phyloP scores from a whole-genome alignment of 1,140 invertebrate species.

The Hormaphis cornu region DNA sequence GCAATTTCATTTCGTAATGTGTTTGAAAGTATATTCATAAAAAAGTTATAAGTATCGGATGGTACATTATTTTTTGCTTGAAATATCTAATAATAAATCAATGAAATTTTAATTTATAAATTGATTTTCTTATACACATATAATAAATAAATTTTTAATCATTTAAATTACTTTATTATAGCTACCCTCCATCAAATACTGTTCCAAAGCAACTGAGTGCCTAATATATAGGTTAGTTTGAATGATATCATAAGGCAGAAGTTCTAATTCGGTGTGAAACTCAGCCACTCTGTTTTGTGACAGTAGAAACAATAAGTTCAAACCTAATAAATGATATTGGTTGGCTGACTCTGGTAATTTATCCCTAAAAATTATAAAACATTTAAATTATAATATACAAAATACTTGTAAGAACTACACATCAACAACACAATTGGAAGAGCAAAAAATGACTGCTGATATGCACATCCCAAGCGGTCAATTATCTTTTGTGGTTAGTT shows the following conservation, averaged over 20 bases:
- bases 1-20: constrained; percentile 95
- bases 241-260: constrained; percentile 85
- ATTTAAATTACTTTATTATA: constrained; percentile 78
- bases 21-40: constrained; percentile 92
- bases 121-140: not conserved
- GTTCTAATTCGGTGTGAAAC: constrained; percentile 95
- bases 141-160: not conserved
- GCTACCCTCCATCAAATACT: constrained; percentile 98
- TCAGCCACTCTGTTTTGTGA: constrained; percentile 95
- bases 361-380: constrained; percentile 46
- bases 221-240: constrained; percentile 89
- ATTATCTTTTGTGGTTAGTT: no score
- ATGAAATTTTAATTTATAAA: not conserved
- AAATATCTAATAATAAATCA: constrained; percentile 53
- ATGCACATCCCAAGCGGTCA: no score
- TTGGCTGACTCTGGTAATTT: constrained; percentile 83
- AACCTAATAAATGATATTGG: constrained; percentile 88
- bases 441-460: not conserved
- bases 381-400: not conserved
- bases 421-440: not conserved
- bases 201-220: constrained; percentile 91
- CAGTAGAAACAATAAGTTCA: constrained; percentile 91
- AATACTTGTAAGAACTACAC: not conserved
- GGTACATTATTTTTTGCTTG: constrained; percentile 89
- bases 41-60: constrained; percentile 88